Evolutionary conservation across 2,888 invertebrate genomes (phyloP), one percentile per base, ranked within the genome.

Genomic region (Palloptera scutellata): DNA sequence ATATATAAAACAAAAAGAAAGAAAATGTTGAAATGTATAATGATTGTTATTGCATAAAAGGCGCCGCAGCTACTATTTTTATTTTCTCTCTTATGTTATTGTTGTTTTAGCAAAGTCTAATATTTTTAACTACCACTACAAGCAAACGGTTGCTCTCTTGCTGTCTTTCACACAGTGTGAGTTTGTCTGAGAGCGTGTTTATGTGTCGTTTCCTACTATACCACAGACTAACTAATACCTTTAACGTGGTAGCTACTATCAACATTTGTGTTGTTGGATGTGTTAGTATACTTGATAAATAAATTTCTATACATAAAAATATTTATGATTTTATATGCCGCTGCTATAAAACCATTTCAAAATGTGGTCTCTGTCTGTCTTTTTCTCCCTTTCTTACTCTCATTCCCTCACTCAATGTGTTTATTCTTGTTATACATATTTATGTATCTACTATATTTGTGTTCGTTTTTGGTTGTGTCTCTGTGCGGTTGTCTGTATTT

Each of bases 21-120:
- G 6, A 30, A 30, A 2, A 30, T 30, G 30, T 30, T 4, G 6
- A 30, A 2, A 30, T 30, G 30, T 30, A 30, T 4, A 82, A 78
- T 79, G 79, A 79, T 82, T 78, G 79, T 79, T 81, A 79, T 82
- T 76, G 77, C 68, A 73, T 45, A 66, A 70, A 69, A 72, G 74
- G 74, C 75, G 74, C 74, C 75, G 77, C 68, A 64, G 30, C 6
- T 30, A 30, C 30, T 30, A 30, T 30, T 4, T 6, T 30, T 30
- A 30, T 30, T 30, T 30, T 4, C 3, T 30, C 6, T 30, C 30
- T 2, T 4, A 30, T 30, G 30, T 6, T 30, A 30, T 30, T 30
- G 30, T 30, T 2, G 30, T 30, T 30, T 30, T 30, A 4, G 2
- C 3, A 30, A 6, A 30, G 30, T 30, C 30, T 30, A 30, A 30